Evolutionary conservation across 2,797 vertebrate genomes (phyloP).

Genomic region (Nyctibius grandis): DNA sequence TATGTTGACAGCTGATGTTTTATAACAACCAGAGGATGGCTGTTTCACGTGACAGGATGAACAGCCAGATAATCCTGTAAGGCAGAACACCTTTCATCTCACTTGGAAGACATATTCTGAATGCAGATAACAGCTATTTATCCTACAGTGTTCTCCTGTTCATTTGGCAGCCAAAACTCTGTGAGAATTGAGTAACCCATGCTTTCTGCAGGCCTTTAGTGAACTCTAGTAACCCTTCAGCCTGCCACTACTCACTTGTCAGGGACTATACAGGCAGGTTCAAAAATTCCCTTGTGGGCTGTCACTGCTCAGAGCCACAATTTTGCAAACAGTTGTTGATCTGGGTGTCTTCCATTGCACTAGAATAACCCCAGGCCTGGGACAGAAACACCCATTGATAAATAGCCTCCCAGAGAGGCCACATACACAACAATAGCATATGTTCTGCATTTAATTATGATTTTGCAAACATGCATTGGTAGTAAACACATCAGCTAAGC

Average conservation of each 20-base stretch:
- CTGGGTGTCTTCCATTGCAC: not conserved
- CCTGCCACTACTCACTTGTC: not conserved
- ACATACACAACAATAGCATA: not conserved
- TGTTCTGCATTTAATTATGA: slow-evolving; percentile 8
- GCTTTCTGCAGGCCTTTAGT: not conserved
- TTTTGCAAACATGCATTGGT: not conserved
- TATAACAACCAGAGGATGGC: not conserved
- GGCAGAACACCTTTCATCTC: slow-evolving; percentile 20
- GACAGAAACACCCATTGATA: slow-evolving; percentile 27
- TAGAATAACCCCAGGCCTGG: not conserved
- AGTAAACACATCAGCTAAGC: slow-evolving; percentile 4
- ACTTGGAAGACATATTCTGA: slow-evolving; percentile 12
- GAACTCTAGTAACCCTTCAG: slow-evolving; percentile 48
- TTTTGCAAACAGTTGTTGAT: slow-evolving; percentile 44
- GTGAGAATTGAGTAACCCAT: not conserved
- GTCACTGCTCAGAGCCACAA: slow-evolving; percentile 8
- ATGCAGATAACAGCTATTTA: slow-evolving; percentile 35
- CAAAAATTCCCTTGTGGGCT: slow-evolving; percentile 1
- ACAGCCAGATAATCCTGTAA: not conserved
- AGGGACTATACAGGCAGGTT: not conserved
- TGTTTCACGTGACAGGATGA: not conserved
- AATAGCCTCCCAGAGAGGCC: not conserved
- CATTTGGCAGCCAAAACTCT: not conserved
- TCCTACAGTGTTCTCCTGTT: not conserved
- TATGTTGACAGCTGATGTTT: not conserved